Evolutionary conservation across 2,888 invertebrate genomes (phyloP).

Genomic region (Tetranychus piercei): DNA sequence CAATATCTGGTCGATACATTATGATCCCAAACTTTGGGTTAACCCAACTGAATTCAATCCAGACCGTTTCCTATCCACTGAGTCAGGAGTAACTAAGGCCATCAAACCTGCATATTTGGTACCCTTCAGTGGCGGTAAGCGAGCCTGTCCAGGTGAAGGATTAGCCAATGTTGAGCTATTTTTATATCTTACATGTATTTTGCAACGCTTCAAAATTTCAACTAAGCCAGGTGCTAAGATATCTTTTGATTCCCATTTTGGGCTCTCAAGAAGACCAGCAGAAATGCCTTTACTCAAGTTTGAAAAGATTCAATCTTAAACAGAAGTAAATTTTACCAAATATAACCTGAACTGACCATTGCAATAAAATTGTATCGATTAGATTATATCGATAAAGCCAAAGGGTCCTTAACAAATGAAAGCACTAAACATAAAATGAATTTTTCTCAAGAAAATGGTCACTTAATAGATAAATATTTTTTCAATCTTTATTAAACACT

Average conservation of each 20-base stretch:
- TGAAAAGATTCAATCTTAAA: background rate
- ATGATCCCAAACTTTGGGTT: constrained; percentile 24
- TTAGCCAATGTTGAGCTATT: constrained; percentile 27
- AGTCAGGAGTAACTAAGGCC: constrained; percentile 21
- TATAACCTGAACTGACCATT: too few relatives aligned
- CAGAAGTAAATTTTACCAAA: too few relatives aligned
- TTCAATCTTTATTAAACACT: too few relatives aligned
- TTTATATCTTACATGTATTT: constrained; percentile 23
- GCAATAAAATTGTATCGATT: too few relatives aligned
- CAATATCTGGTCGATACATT: constrained; percentile 26
- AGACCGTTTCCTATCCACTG: constrained; percentile 24
- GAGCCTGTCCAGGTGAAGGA: constrained; percentile 26
- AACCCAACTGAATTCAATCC: constrained; percentile 25
- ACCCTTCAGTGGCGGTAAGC: constrained; percentile 22
- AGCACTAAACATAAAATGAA: too few relatives aligned
- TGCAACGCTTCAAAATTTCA: constrained; percentile 24
- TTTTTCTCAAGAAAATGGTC: too few relatives aligned
- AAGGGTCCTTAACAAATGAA: too few relatives aligned
- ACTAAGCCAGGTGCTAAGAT: background rate
- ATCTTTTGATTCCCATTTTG: background rate
- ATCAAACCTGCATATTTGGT: constrained; percentile 22
- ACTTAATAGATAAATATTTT: too few relatives aligned
- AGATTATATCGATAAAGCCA: too few relatives aligned
- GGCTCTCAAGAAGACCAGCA: background rate
- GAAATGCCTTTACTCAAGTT: background rate